Base-by-base conservation (phyloP, 1,140 invertebrate genomes). In the Drosophila repleta region DNA sequence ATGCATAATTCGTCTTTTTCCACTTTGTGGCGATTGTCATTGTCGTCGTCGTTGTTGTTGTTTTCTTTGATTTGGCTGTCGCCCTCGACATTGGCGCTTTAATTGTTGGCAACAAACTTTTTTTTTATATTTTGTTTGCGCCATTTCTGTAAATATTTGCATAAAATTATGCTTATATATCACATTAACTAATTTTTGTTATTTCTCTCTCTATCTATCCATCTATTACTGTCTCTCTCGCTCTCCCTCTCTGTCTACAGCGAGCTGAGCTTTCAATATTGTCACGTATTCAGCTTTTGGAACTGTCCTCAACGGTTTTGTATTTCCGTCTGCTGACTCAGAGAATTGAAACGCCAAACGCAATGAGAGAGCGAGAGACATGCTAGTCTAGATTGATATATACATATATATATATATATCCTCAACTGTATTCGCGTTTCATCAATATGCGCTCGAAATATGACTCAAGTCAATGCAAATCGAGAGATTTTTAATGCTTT, bases 81-180 rank as follows among this genome's bases (percentile, higher is more conserved):
- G 74, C 74, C 74, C 78, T 77, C 74, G 79, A 82, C 78, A 82
- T 83, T 83, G 76, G 53, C 21, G 80, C 75, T 71, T 75, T 83
- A 83, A 83, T 83, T 83, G 79, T 79, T 70, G 41, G 64, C 52
- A 56, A 37, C 35, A 26, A 49, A 17, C 39, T 4, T 15, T 41
- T 1, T 39, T 4, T n/a, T n/a, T n/a, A n/a, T 39, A 39, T 41
- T 57, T 52, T 15, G 20, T 57, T 24, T 66, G 32, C 41, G 70
- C 64, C 64, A 57, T 69, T 69, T 73, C 43, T 67, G 65, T 49
- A 61, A 71, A 65, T 55, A 63, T 57, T 69, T 60, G 55, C 74
- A 65, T 77, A 79, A 75, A 83, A 64, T 72, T 79, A 79, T 79
- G 79, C 79, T 83, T 79, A 79, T 69, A 57, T 65, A 64, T 70